Base-by-base conservation (phyloP, 2,113 vertebrate species). In the Melanostigma gelatinosum region DNA sequence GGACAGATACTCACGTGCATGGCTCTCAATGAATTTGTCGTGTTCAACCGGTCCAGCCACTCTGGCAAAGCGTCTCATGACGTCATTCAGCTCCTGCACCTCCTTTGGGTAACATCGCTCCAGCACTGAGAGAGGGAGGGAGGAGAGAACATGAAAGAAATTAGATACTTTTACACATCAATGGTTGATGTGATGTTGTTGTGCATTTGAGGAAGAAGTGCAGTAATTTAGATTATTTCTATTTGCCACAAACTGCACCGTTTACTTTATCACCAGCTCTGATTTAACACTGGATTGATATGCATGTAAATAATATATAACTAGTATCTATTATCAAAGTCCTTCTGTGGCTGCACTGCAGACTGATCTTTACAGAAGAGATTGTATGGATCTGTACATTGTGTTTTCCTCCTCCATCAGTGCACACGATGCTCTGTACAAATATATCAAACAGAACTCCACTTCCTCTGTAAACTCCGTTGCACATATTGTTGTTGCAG, bases 21-120 rank as follows among this genome's bases (percentile, higher is more conserved):
- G 96, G 88, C 97, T 97, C 93, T 98, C 98, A 68, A 99, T 99
- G 95, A 99, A 98, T 88, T 98, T 99, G 88, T 99, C 97, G 0
- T 99, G 97, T 79, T 99, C 98, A 15, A 94, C 86, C 0, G 98
- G 97, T 4, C 97, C 98, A 12, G 96, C 94, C 79, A 99, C 96
- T 32, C 97, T 95, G 50, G 97, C 98, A 81, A 99, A 99, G 16
- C 96, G 93, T 4, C 97, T 93, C 97, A 99, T 99, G 67, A 94
- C 95, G 62, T 99, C 98, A 50, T 98, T 97, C 20, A 99, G 96
- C 44, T 99, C 98, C 91, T 99, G 98, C 61, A 99, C 96, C 76
- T 98, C 97, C 93, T 97, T 99, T 34, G 97, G 97, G 84, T 99
- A 99, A 11, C 96, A 95, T 81, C 97, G 95, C 78, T 99, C 98